Conservation (phyloP, 2,888 invertebrate genomes). For the Baronia brevicornis region DNA sequence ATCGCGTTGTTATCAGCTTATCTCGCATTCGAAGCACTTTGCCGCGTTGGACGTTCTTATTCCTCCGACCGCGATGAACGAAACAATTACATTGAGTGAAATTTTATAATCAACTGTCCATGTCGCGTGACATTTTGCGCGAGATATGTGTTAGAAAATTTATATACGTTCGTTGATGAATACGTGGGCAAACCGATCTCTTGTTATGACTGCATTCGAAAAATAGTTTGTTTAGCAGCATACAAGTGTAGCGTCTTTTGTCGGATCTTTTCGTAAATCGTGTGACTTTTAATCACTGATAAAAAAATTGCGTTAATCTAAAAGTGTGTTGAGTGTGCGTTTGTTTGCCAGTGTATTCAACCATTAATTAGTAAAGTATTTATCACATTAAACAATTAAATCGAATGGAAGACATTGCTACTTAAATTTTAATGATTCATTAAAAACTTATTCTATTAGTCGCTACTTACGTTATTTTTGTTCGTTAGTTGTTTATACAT, state of each 20-base stretch:
- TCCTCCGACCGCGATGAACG: conserved; percentile 42
- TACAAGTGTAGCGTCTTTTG: conserved; percentile 8
- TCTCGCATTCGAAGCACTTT: conserved; percentile 28
- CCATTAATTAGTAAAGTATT: too few species aligned
- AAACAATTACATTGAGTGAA: conserved; percentile 11
- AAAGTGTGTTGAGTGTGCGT: background rate
- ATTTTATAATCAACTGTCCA: conserved; percentile 16
- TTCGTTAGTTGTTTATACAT: background rate
- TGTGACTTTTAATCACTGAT: too few species aligned
- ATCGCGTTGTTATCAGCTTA: conserved; percentile 70
- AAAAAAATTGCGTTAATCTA: too few species aligned
- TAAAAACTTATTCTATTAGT: too few species aligned
- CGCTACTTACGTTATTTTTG: background rate
- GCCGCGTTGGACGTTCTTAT: conserved; percentile 52
- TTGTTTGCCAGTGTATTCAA: too few species aligned
- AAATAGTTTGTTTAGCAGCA: conserved; percentile 11
- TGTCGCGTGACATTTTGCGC: conserved; percentile 23
- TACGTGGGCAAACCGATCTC: conserved; percentile 16
- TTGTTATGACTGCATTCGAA: conserved; percentile 17
- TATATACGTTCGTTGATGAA: conserved; percentile 19
- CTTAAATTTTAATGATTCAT: conserved; percentile 11
- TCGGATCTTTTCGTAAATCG: too few species aligned
- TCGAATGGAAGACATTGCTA: conserved; percentile 1
- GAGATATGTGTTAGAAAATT: conserved; percentile 25
- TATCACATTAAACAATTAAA: too few species aligned